Base-by-base conservation (phyloP, 2,797 vertebrate genomes). In the Argentina silus region DNA sequence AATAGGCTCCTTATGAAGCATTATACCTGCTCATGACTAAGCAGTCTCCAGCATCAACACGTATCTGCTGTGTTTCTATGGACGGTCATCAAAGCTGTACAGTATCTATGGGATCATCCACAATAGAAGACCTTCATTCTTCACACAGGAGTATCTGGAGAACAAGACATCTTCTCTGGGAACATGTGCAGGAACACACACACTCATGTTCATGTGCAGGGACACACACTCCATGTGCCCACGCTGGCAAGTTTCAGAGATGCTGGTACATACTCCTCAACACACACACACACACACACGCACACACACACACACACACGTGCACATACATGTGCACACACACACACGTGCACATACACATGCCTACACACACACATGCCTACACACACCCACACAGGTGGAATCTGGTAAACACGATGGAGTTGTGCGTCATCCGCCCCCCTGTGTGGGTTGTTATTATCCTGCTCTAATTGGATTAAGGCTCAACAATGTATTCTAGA, bases 381-480 rank as follows among this genome's bases (percentile, higher is more conserved):
- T 67, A 69, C 82, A 75, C 80, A 81, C 67, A 42, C 45, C 76
- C 67, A 72, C 67, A 43, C 36, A 42, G 10, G 27, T n/a, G 42
- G 61, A 12, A 43, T 63, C 10, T 60, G 57, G 9, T 36, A 27
- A 6, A 43, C 42, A 2, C 51, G 67, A 7, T 19, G 63, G 53
- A 78, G 60, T 67, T 69, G 73, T 81, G 79, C 78, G 56, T 87
- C 81, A 83, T 4, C 68, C 63, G 55, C 69, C 59, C 80, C 48
- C 0, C 1, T 83, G 83, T 85, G 83, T 86, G 86, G 83, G 82
- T 43, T 74, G 64, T 81, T 77, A 70, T 72, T 73, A 50, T 78
- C 74, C 68, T 61, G 70, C 76, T 62, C 75, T 72, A 85, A 90
- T 82, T 63, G 77, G 84, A 88, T 88, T 85, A 87, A 67, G 6